Evolutionary conservation across 2,888 invertebrate species (phyloP).

Genomic region (Scotopteryx bipunctaria): DNA sequence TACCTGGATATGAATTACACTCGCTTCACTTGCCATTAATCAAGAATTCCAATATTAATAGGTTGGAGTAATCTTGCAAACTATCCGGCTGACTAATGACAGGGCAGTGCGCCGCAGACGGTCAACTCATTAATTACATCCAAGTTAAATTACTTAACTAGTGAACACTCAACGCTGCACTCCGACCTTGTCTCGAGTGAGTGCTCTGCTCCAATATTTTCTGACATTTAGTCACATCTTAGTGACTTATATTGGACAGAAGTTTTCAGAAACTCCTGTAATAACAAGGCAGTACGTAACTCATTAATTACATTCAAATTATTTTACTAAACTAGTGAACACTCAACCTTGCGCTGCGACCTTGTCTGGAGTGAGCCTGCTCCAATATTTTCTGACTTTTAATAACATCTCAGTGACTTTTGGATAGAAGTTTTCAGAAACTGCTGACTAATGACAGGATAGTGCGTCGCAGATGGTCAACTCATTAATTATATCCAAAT

Average conservation of each 20-base stretch:
- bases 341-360: too few relatives aligned
- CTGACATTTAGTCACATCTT: constrained; percentile 21
- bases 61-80: constrained; percentile 41
- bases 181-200: constrained; percentile 24
- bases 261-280: too few relatives aligned
- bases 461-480: constrained; percentile 50
- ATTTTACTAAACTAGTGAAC: too few relatives aligned
- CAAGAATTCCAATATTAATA: constrained; percentile 24
- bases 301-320: too few relatives aligned
- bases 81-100: constrained; percentile 52
- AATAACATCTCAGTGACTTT: too few relatives aligned
- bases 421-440: too few relatives aligned
- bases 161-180: constrained; percentile 28
- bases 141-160: constrained; percentile 49
- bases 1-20: not conserved
- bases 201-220: constrained; percentile 27
- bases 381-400: too few relatives aligned
- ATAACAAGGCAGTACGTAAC: too few relatives aligned
- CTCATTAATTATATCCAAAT: constrained; percentile 62
- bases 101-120: constrained; percentile 47
- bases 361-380: too few relatives aligned
- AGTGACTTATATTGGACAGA: not conserved
- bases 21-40: constrained; percentile 2
- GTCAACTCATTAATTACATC: constrained; percentile 61
- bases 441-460: constrained; percentile 50